Base-by-base conservation (phyloP, 2,113 vertebrate genomes). In the Cyrtonyx montezumae region DNA sequence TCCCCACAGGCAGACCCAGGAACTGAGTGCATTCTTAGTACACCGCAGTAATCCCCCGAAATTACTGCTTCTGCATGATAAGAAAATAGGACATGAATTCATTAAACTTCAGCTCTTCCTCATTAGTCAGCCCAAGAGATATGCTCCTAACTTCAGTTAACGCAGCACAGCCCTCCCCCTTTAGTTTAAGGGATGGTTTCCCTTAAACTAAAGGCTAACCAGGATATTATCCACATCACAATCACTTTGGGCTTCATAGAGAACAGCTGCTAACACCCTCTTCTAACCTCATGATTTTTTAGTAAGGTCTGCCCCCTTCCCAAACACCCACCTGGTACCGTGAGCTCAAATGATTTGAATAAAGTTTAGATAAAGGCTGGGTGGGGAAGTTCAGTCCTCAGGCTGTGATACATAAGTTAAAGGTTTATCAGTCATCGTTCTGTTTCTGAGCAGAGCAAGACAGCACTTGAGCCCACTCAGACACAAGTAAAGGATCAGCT, bases 1-100 rank as follows among this genome's bases (percentile, higher is more conserved):
- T 88, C 56, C 46, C 32, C 68, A 65, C 0, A 0, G 79, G 20
- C 32, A 62, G 82, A 51, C 25, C 46, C 46, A 70, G 46, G 36
- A 51, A 12, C 46, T 70, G 68, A 73, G 67, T 25, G 30, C 0
- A 2, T 59, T 76, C 69, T 80, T 0, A 0, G 28, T 74, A 25
- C 69, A 59, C 78, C 87, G 85, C 90, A 93, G 76, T 67, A 90
- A 94, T 74, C 79, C 76, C 73, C 42, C 17, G 30, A 62, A 45
- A 83, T 88, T 90, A 91, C 55, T 78, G 59, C 66, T 85, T 43
- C 85, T 87, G 46, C 73, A 70, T 7, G 53, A 68, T 85, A 93
- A 91, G 71, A 80, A 95, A 95, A 81, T 25, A 23, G 65, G 82
- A 79, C 82, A 79, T 18, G 70, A 90, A 93, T 94, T 93, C 49